Conservation (phyloP, 1,140 invertebrate genomes). For the Ceratitis capitata region DNA sequence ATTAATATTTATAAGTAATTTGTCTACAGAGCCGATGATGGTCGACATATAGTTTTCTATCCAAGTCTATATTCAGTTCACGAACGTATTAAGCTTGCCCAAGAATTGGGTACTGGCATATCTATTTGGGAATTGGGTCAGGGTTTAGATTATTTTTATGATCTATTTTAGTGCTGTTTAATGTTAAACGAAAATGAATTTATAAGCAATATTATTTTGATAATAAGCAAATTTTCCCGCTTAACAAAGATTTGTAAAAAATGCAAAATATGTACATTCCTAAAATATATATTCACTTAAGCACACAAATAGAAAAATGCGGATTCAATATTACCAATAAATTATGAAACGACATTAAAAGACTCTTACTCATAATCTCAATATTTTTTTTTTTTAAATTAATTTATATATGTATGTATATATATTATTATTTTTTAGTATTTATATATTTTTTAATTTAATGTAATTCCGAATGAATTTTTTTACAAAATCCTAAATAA, state of each 20-base stretch:
- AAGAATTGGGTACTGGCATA: conserved; percentile 82
- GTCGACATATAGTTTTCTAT: conserved; percentile 83
- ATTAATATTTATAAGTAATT: conserved; percentile 40
- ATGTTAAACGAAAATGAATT: neutral
- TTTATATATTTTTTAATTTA: too few species aligned
- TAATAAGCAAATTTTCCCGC: neutral
- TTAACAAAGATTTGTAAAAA: neutral
- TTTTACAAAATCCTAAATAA: too few species aligned
- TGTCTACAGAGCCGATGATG: conserved; percentile 71
- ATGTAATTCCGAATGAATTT: too few species aligned
- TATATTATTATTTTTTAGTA: too few species aligned
- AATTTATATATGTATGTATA: too few species aligned
- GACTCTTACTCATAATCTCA: too few species aligned
- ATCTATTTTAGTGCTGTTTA: conserved; percentile 76
- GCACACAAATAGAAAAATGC: too few species aligned
- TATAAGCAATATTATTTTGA: neutral
- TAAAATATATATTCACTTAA: neutral
- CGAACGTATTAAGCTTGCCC: conserved; percentile 80
- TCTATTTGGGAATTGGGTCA: conserved; percentile 97
- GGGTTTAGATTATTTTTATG: conserved; percentile 94
- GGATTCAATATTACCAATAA: neutral
- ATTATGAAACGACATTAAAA: too few species aligned
- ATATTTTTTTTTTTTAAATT: too few species aligned
- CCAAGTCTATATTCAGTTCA: conserved; percentile 88
- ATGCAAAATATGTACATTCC: neutral